Base-by-base conservation (phyloP, 2,888 invertebrate genomes). In the Agrotis ipsilon region DNA sequence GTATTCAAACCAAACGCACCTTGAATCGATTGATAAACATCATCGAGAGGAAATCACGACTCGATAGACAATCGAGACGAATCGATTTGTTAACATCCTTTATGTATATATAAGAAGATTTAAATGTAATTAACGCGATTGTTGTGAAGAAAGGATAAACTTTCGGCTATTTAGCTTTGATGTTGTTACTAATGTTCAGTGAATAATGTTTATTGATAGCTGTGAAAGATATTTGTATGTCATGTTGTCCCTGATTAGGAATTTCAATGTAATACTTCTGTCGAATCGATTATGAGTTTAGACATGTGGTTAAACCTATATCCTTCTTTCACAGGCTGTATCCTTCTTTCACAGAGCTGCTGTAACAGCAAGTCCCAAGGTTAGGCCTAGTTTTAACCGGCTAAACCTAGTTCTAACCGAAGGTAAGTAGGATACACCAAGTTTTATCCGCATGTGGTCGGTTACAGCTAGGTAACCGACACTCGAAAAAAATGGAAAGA, bases 31-130 rank as follows among this genome's bases (percentile, higher is more conserved):
- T 85, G 83, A 87, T 81, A 85, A 84, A 81, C 74, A 82, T 82
- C 82, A 81, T 79, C 87, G 85, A 87, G 86, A 90, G 92, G 91
- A 91, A 90, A 90, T 90, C 92, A 92, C 92, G 92, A 89, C 83
- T 86, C 81, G 82, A 86, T 87, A 87, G 88, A 89, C 88, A 88
- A 88, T 88, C 90, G 89, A 86, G 77, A 82, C 89, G 86, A 92
- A 92, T 91, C 85, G 88, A 90, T 90, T 90, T 77, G 74, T 80
- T 79, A 84, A 88, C 86, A 90, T 88, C 87, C 86, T 88, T 87
- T 88, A 88, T 88, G 83, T 86, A 82, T 88, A 82, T 88, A 78
- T 84, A 84, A 78, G 81, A 39, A 88, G 78, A 79, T 87, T 66
- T 79, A 85, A 83, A 83, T 78, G 80, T 89, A 86, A 89, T 89